phyloP scores from a whole-genome alignment of 2,888 invertebrate species.

The Drosophila neoperkinsi region DNA sequence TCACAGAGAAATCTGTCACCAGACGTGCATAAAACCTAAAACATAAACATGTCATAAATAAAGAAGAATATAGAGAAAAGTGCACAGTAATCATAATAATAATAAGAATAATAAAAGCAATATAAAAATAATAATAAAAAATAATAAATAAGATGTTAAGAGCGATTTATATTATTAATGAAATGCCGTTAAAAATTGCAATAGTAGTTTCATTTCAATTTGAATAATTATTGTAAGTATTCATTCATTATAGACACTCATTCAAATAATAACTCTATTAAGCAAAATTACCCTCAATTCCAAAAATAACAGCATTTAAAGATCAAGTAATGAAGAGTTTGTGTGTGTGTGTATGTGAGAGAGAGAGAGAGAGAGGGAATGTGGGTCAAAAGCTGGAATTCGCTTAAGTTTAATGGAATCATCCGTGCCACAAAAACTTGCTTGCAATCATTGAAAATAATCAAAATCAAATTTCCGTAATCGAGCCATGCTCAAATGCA shows the following conservation, averaged over 20 bases:
- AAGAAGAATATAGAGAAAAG: neutral
- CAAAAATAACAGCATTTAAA: conserved; percentile 7
- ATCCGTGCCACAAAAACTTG: conserved; percentile 16
- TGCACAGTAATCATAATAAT: neutral
- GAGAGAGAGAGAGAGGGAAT: conserved; percentile 1
- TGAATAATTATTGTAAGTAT: neutral
- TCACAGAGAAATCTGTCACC: conserved; percentile 30
- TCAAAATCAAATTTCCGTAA: conserved; percentile 65
- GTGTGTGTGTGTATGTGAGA: neutral
- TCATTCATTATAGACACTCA: conserved; percentile 1
- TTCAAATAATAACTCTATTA: conserved; percentile 20
- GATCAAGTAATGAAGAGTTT: neutral
- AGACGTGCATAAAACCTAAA: conserved; percentile 11
- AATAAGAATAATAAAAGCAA: neutral
- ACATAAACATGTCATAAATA: neutral
- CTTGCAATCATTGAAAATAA: conserved; percentile 48
- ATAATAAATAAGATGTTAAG: neutral
- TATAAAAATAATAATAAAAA: neutral
- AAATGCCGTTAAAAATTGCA: neutral
- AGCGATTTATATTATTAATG: neutral
- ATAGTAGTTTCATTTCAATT: neutral
- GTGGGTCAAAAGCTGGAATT: conserved; percentile 50
- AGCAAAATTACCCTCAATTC: conserved; percentile 4
- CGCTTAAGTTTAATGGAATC: conserved; percentile 14
- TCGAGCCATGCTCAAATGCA: conserved; percentile 53